phyloP scores from a whole-genome alignment of 2,113 vertebrate genomes.

The Chiloscyllium plagiosum region DNA sequence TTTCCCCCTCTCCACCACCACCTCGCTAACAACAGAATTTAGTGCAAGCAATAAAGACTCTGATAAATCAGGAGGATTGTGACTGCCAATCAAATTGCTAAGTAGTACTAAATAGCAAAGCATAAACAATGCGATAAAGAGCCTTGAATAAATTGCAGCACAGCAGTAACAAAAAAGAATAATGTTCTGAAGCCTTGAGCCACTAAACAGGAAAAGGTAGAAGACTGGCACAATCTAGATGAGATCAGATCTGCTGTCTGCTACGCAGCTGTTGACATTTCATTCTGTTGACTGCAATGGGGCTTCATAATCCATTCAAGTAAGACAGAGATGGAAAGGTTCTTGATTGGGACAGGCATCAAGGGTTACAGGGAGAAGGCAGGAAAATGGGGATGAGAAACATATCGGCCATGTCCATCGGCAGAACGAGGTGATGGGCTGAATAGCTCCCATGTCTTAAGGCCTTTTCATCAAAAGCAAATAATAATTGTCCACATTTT shows the following conservation, averaged over 20 bases:
- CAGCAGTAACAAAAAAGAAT: not conserved
- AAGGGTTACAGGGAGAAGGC: not conserved
- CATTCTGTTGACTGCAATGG: not conserved
- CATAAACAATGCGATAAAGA: not conserved
- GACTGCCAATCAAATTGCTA: not conserved
- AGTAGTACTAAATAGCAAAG: not conserved
- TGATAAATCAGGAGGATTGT: not conserved
- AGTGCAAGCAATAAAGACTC: not conserved
- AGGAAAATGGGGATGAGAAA: too few species aligned
- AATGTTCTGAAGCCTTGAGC: not conserved
- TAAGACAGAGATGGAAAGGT: not conserved
- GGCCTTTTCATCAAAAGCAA: too few species aligned
- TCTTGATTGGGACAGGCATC: not conserved
- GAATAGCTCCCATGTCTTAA: too few species aligned
- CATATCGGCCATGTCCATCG: too few species aligned
- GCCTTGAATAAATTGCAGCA: not conserved
- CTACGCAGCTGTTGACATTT: not conserved
- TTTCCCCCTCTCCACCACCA: not conserved
- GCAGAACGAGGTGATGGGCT: too few species aligned
- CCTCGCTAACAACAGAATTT: not conserved
- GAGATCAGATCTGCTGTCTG: not conserved
- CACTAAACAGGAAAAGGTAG: not conserved
- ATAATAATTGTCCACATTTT: too few species aligned
- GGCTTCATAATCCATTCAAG: not conserved
- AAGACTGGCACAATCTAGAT: not conserved